Evolutionary conservation across 1,140 invertebrate species (phyloP).

Genomic region (Drosophila dunni): DNA sequence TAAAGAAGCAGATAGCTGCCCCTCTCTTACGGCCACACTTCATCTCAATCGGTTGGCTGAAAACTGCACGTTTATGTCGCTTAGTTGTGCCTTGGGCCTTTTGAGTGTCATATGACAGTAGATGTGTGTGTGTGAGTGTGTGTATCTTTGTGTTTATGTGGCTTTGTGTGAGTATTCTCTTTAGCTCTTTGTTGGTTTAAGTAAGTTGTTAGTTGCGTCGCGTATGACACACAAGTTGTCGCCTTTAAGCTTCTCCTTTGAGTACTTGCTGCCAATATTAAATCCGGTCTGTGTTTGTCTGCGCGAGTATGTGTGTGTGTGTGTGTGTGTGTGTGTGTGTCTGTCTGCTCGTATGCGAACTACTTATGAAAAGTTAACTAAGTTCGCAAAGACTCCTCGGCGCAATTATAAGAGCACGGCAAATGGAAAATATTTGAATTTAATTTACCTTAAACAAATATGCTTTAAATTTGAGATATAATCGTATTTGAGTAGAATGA

Average conservation of each 20-base stretch:
- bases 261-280: conserved; percentile 54
- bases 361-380: conserved; percentile 20
- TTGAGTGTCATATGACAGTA: conserved; percentile 69
- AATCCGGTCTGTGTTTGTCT: conserved; percentile 17
- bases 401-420: no score
- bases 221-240: conserved; percentile 75
- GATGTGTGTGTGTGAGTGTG: conserved; percentile 32
- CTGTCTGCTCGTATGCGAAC: background rate
- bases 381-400: background rate
- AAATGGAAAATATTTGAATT: no score
- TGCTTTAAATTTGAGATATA: no score
- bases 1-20: conserved; percentile 29
- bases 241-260: conserved; percentile 65
- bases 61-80: conserved; percentile 60
- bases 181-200: conserved; percentile 49
- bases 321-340: background rate
- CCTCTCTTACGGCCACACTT: background rate
- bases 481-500: no score
- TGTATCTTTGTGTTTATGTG: conserved; percentile 11
- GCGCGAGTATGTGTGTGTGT: background rate
- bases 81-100: conserved; percentile 63
- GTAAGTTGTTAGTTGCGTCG: conserved; percentile 73
- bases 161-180: conserved; percentile 21
- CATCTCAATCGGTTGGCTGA: conserved; percentile 7
- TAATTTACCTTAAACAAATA: no score